Percentiles rank a stretch among this genome's conserved stretches.
These are phyloP conservation scores for Lophius piscatorius DNA, from an alignment of 2,113 vertebrate genomes.

Conservation along the genomic window DNA sequence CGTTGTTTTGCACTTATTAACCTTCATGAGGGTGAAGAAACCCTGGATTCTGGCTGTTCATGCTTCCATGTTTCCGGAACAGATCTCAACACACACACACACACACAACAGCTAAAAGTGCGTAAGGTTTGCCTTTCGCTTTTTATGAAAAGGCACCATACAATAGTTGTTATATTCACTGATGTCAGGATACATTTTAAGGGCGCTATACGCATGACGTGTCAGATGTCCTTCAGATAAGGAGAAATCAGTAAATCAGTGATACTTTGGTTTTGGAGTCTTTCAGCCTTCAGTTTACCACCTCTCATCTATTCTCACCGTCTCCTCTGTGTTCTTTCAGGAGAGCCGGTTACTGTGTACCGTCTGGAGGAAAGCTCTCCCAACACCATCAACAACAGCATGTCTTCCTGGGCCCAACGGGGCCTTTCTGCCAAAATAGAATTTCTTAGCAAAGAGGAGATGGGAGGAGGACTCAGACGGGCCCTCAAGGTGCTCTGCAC, in stretches of 20 bases:
- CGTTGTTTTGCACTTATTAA: no score
- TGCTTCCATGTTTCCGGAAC: no score
- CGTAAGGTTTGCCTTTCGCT: no score
- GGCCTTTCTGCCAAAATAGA: constrained; percentile 98
- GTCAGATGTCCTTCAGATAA: no score
- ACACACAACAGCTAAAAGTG: no score
- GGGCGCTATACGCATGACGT: background rate
- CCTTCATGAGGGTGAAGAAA: no score
- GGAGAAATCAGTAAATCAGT: no score
- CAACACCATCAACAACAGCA: constrained; percentile 97
- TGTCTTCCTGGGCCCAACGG: constrained; percentile 98
- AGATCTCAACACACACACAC: no score
- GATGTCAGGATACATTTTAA: no score
- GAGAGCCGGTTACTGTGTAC: constrained; percentile 96
- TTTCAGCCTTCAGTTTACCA: background rate
- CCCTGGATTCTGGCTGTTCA: no score
- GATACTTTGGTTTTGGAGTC: background rate
- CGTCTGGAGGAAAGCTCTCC: constrained; percentile 97
- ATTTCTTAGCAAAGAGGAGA: constrained; percentile 98
- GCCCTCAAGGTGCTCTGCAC: constrained; percentile 97
- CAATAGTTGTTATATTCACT: no score
- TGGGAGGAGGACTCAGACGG: constrained; percentile 94
- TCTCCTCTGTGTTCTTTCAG: constrained; percentile 66
- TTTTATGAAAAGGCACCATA: no score
- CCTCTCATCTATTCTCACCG: background rate